A percentile compares a stretch with the other conserved stretches of the same genome.
These are phyloP conservation scores for Spisula subtruncata DNA, from an alignment of 2,888 invertebrate genomes.

Conservation along the genomic window DNA sequence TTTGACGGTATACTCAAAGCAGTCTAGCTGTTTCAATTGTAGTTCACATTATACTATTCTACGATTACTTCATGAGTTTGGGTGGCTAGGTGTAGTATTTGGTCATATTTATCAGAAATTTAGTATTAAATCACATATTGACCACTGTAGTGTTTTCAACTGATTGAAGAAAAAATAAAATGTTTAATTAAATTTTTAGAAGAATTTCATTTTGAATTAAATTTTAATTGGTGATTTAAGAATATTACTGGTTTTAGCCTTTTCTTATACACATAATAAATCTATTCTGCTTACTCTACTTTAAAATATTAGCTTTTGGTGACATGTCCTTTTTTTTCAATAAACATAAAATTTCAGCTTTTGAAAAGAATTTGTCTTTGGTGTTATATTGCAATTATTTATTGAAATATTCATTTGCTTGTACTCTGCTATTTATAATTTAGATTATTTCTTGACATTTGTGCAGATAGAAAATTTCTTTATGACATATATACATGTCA, in stretches of 20 bases:
- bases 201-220: neutral
- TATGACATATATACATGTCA: no score
- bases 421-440: neutral
- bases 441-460: neutral
- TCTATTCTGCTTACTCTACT: neutral
- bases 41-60: neutral
- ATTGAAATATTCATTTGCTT: neutral
- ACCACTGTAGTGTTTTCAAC: no score
- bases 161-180: neutral
- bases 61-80: neutral
- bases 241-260: neutral
- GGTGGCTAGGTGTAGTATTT: neutral
- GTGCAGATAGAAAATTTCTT: no score
- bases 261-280: neutral
- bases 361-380: no score
- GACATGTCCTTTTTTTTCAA: neutral
- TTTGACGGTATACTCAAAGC: constrained; percentile 37
- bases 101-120: neutral
- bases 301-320: neutral
- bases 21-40: neutral
- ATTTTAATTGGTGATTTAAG: neutral
- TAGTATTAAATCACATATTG: no score
- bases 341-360: no score
- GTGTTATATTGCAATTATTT: neutral
- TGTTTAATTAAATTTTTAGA: neutral